Evolutionary conservation across 2,888 invertebrate genomes (phyloP).

Genomic region (Prosapia bicincta): DNA sequence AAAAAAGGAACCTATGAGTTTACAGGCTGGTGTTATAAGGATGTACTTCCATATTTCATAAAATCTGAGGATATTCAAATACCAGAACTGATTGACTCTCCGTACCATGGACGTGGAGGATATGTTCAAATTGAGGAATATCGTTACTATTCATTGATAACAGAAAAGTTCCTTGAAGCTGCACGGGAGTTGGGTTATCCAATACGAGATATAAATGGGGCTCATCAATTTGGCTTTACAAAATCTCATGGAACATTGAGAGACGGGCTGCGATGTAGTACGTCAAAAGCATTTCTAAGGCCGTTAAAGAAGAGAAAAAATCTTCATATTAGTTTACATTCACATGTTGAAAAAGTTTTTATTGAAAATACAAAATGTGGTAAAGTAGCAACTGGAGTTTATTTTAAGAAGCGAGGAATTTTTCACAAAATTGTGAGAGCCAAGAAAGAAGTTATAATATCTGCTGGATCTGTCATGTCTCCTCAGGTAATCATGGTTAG

Average conservation of each 20-base stretch:
- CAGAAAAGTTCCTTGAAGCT: slow-evolving; percentile 64
- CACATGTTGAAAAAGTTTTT: slow-evolving; percentile 57
- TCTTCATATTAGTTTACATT: background rate
- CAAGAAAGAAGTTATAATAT: slow-evolving; percentile 65
- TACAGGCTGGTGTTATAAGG: slow-evolving; percentile 40
- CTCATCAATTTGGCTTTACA: slow-evolving; percentile 17
- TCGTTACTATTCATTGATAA: slow-evolving; percentile 52
- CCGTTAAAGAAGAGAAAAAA: background rate
- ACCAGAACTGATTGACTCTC: slow-evolving; percentile 32
- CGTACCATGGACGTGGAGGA: slow-evolving; percentile 63
- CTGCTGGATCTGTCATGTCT: slow-evolving; percentile 73
- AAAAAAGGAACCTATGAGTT: no score
- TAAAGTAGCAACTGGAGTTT: slow-evolving; percentile 7
- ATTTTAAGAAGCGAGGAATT: background rate
- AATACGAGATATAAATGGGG: slow-evolving; percentile 43
- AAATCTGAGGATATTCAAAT: slow-evolving; percentile 38
- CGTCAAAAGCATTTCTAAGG: slow-evolving; percentile 15
- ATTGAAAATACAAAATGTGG: background rate
- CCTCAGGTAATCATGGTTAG: slow-evolving; percentile 64
- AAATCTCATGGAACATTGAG: slow-evolving; percentile 7
- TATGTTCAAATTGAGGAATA: slow-evolving; percentile 56
- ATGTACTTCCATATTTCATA: slow-evolving; percentile 38
- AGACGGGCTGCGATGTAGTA: background rate
- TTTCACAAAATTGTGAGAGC: slow-evolving; percentile 47
- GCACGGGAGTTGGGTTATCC: slow-evolving; percentile 52